Evolutionary conservation across 2,888 invertebrate species (phyloP).

Genomic region (Trichogramma dendrolimi): DNA sequence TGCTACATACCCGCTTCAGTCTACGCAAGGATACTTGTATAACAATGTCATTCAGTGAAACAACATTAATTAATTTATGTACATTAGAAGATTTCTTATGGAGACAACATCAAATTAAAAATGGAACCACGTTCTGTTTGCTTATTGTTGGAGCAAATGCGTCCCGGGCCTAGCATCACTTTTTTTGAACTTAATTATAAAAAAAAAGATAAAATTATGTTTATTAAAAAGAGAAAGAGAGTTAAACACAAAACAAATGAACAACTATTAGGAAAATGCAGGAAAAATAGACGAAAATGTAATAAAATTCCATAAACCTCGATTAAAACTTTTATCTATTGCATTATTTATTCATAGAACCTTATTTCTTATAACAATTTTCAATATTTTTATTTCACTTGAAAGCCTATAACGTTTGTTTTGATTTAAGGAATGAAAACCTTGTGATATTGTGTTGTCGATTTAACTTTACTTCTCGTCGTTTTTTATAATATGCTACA

Average conservation of each 20-base stretch:
- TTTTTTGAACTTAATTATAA: slow-evolving; percentile 31
- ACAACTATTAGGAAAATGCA: slow-evolving; percentile 38
- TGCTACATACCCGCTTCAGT: slow-evolving; percentile 20
- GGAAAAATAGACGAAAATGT: slow-evolving; percentile 49
- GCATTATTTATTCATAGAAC: slow-evolving; percentile 28
- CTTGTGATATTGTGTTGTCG: slow-evolving; percentile 1
- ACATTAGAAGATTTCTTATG: not conserved
- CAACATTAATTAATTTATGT: slow-evolving; percentile 17
- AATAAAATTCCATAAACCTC: slow-evolving; percentile 49
- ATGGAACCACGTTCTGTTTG: slow-evolving; percentile 15
- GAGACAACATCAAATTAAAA: slow-evolving; percentile 2
- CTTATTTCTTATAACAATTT: slow-evolving; percentile 8
- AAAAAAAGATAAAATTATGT: slow-evolving; percentile 25
- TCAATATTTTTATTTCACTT: not conserved
- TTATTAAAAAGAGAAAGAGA: slow-evolving; percentile 19
- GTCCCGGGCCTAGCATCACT: slow-evolving; percentile 31
- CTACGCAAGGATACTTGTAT: slow-evolving; percentile 27
- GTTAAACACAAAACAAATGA: slow-evolving; percentile 32
- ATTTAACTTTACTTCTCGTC: slow-evolving; percentile 13
- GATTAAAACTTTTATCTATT: slow-evolving; percentile 29
- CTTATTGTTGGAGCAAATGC: slow-evolving; percentile 25
- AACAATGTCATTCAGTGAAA: slow-evolving; percentile 8
- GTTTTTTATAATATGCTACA: not conserved
- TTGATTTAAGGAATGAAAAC: slow-evolving; percentile 2
- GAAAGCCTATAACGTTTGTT: slow-evolving; percentile 3